phyloP scores from a whole-genome alignment of 2,888 invertebrate species.

The Monoplex corrugatus region DNA sequence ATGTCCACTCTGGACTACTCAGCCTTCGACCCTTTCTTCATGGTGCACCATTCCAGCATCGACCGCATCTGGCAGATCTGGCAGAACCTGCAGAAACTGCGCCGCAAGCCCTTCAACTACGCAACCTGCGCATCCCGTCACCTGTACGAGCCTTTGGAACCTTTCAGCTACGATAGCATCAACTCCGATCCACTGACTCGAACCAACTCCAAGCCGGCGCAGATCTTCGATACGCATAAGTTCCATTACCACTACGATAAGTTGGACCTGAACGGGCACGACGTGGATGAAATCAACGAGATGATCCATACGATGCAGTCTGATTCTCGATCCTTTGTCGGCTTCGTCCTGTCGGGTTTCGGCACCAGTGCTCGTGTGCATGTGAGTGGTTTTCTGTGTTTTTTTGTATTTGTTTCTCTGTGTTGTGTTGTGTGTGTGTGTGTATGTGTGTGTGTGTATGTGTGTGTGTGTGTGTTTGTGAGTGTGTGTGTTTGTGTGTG shows the following conservation, averaged over 20 bases:
- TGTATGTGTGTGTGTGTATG: neutral
- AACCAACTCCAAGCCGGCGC: conserved; percentile 48
- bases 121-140: conserved; percentile 52
- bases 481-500: neutral
- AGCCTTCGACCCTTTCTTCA: conserved; percentile 62
- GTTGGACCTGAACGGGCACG: conserved; percentile 57
- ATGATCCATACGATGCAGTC: conserved; percentile 51
- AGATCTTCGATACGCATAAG: conserved; percentile 53
- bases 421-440: neutral
- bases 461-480: neutral
- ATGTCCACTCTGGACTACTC: conserved; percentile 61
- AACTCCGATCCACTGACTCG: conserved; percentile 52
- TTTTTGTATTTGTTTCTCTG: too few species aligned
- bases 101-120: conserved; percentile 53
- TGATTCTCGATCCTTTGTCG: conserved; percentile 55
- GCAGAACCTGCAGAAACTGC: conserved; percentile 59
- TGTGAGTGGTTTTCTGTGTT: neutral
- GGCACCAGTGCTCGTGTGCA: conserved; percentile 43
- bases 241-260: conserved; percentile 59
- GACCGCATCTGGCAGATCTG: conserved; percentile 62
- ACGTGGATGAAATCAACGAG: conserved; percentile 53
- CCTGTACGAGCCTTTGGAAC: conserved; percentile 49
- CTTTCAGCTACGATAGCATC: conserved; percentile 51
- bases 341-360: conserved; percentile 55
- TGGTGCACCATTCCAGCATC: conserved; percentile 60